Evolutionary conservation across 2,797 vertebrate species (phyloP).

Genomic region (Gallirallus australis): DNA sequence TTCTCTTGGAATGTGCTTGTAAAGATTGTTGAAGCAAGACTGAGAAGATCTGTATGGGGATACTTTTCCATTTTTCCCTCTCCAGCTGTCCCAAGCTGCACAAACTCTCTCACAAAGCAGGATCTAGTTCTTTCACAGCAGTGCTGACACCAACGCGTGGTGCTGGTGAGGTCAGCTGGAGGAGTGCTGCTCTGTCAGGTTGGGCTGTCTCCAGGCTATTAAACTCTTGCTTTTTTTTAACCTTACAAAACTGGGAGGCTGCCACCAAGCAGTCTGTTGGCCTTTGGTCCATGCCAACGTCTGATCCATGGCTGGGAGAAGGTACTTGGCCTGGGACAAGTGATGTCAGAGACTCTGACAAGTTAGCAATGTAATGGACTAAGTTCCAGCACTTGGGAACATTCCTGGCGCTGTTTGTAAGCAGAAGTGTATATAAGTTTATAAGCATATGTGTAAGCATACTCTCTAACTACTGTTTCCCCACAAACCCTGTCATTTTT

Average conservation of each 20-base stretch:
- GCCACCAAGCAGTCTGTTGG: not conserved
- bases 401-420: conserved; percentile 71
- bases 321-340: not conserved
- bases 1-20: not conserved
- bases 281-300: not conserved
- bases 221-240: not conserved
- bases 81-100: not conserved
- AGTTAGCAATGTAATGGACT: not conserved
- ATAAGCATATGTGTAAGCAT: conserved; percentile 64
- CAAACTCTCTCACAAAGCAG: not conserved
- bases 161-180: not conserved
- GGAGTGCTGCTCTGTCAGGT: not conserved
- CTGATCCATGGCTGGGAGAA: not conserved
- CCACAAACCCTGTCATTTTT: conserved; percentile 67
- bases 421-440: conserved; percentile 70
- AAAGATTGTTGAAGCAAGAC: not conserved
- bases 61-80: not conserved
- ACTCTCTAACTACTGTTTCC: conserved; percentile 53
- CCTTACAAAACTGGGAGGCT: not conserved
- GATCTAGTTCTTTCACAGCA: not conserved
- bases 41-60: not conserved
- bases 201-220: not conserved
- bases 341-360: not conserved
- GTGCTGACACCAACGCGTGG: fast-evolving
- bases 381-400: conserved; percentile 45